phyloP scores from a whole-genome alignment of 2,888 invertebrate species.

The Venusia cambrica region DNA sequence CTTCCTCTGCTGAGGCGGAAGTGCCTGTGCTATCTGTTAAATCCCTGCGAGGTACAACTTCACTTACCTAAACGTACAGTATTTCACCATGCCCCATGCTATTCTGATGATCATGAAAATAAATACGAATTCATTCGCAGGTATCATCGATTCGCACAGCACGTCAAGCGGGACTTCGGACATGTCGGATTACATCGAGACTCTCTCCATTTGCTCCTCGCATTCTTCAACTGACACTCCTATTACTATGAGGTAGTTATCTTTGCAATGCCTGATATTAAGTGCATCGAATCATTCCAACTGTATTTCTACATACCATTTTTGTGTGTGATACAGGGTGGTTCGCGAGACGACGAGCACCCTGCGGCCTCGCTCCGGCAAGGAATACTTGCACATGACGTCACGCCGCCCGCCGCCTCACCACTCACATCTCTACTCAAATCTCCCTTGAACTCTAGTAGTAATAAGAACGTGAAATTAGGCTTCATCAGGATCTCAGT shows the following conservation, averaged over 20 bases:
- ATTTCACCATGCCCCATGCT: too few relatives aligned
- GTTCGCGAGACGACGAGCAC: constrained; percentile 79
- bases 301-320: too few relatives aligned
- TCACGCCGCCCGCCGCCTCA: constrained; percentile 37
- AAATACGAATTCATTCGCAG: too few relatives aligned
- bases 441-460: constrained; percentile 43
- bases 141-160: constrained; percentile 84
- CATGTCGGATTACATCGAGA: constrained; percentile 94
- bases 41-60: constrained; percentile 77
- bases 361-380: constrained; percentile 90
- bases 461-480: too few relatives aligned
- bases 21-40: constrained; percentile 85
- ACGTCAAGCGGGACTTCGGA: constrained; percentile 93
- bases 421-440: constrained; percentile 38
- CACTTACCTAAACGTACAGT: too few relatives aligned
- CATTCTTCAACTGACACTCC: constrained; percentile 89
- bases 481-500: too few relatives aligned
- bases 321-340: constrained; percentile 41
- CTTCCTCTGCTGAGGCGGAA: constrained; percentile 88
- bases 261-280: too few relatives aligned
- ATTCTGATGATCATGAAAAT: too few relatives aligned
- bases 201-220: constrained; percentile 89
- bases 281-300: too few relatives aligned
- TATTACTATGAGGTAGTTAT: constrained; percentile 73
- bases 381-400: constrained; percentile 86